These are phyloP conservation scores for Cephus cinctus DNA, from an alignment of 1,140 invertebrate genomes.

Conservation along the genomic window DNA sequence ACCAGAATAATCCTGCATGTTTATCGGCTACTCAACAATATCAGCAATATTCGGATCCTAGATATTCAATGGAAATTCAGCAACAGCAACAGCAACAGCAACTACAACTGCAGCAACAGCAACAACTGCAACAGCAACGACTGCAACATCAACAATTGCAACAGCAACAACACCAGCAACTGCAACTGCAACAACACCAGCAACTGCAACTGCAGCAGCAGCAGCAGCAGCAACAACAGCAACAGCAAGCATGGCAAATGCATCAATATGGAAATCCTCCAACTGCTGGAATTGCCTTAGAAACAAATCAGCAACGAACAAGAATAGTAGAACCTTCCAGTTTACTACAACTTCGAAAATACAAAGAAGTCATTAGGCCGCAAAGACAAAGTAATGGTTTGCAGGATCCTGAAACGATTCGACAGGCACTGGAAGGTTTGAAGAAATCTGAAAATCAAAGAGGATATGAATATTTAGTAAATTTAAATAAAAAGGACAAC, in stretches of 20 bases:
- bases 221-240: not conserved
- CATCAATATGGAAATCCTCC: not conserved
- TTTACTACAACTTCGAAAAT: slow-evolving; percentile 31
- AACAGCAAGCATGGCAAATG: not conserved
- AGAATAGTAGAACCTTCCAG: slow-evolving; percentile 25
- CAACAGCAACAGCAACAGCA: not conserved
- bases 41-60: no score
- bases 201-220: slow-evolving; percentile 1
- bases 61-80: not conserved
- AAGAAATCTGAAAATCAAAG: slow-evolving; percentile 14
- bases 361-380: slow-evolving; percentile 26
- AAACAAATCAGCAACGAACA: not conserved
- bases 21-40: no score
- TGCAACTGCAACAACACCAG: slow-evolving; percentile 1
- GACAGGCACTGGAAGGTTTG: slow-evolving; percentile 19
- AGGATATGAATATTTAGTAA: slow-evolving; percentile 22
- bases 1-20: no score
- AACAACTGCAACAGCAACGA: not conserved
- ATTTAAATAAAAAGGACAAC: slow-evolving; percentile 17
- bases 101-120: not conserved
- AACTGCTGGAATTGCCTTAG: no score
- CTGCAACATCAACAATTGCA: no score
- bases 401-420: slow-evolving; percentile 30
- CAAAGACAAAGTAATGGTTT: slow-evolving; percentile 43
- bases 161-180: not conserved